phyloP scores from a whole-genome alignment of 2,888 invertebrate species.

The Crepidodera aurea region DNA sequence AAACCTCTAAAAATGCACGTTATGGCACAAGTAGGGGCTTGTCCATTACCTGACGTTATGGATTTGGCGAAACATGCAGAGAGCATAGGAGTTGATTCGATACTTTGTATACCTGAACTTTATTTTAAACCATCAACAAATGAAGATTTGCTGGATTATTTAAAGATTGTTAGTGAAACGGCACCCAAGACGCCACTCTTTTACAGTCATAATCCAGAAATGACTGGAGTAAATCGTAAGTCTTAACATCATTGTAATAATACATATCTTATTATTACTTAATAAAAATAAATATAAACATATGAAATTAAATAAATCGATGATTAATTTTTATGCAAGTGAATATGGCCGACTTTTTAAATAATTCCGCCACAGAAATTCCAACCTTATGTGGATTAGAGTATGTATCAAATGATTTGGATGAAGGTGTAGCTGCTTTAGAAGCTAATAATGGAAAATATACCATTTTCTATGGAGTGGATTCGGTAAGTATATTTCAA shows the following conservation, averaged over 20 bases:
- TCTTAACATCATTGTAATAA: conserved; percentile 37
- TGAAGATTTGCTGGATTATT: conserved; percentile 71
- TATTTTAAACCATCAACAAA: conserved; percentile 75
- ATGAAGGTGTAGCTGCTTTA: conserved; percentile 66
- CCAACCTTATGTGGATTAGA: conserved; percentile 83
- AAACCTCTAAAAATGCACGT: conserved; percentile 66
- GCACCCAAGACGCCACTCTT: conserved; percentile 72
- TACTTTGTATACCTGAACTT: conserved; percentile 78
- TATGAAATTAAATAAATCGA: no score
- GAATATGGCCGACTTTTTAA: conserved; percentile 75
- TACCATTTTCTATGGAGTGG: conserved; percentile 66
- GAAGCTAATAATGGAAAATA: conserved; percentile 42
- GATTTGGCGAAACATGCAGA: conserved; percentile 76
- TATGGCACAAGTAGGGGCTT: conserved; percentile 79
- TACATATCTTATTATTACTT: no score
- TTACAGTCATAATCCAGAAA: conserved; percentile 83
- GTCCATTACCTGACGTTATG: conserved; percentile 72
- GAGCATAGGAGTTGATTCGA: conserved; percentile 69
- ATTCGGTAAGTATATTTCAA: conserved; percentile 67
- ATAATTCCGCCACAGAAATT: conserved; percentile 68
- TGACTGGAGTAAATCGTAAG: conserved; percentile 78
- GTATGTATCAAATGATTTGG: conserved; percentile 77
- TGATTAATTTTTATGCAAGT: conserved; percentile 66
- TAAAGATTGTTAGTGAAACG: conserved; percentile 64
- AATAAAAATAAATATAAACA: no score